Evolutionary conservation across 2,888 invertebrate genomes (phyloP), one percentile per base, ranked within the genome.

Genomic region (Apodemia hepburni): DNA sequence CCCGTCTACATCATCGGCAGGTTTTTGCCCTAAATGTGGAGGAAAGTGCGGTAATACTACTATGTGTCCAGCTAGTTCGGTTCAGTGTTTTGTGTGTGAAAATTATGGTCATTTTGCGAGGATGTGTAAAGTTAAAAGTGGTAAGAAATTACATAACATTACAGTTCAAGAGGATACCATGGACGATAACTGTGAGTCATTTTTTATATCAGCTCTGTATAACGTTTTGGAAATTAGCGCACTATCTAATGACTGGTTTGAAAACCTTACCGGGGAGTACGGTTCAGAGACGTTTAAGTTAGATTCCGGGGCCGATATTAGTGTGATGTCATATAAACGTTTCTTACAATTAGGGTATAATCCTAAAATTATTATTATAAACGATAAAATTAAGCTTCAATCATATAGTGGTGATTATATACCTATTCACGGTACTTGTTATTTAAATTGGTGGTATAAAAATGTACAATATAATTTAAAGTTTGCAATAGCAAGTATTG

Each of bases 341-440:
- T 42, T 42, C 9, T 42, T 42, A 5, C 15, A 59, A 6, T 59
- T 33, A 59, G 42, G 38, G 8, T 59, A 38, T 59, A 59, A 38
- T n/a, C 38, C 59, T 38, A 38, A 12, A 17, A 15, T 18, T 8
- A 57, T 61, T 22, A 45, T 11, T 11, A 5, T 17, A 15, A 62
- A 61, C 33, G 15, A 60, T 17, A 63, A 61, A 17, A 61, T 64
- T 3, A 65, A 59, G 45, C 57, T 65, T 27, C 60, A 65, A 12
- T 65, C 65, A 9, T 67, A 67, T 35, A 65, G 61, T 22, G 64
- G 64, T 27, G 64, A 67, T 47, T 47, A 61, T 2, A 64, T 68
- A 33, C 66, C 64, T 11, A 57, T 66, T 12, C 66, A 61, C 29
- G 64, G 64, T 18, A n/a, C 60, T 29, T 66, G 64, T 60, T 15